Evolutionary conservation across 2,113 vertebrate species (phyloP).

Genomic region (Laticauda colubrina): DNA sequence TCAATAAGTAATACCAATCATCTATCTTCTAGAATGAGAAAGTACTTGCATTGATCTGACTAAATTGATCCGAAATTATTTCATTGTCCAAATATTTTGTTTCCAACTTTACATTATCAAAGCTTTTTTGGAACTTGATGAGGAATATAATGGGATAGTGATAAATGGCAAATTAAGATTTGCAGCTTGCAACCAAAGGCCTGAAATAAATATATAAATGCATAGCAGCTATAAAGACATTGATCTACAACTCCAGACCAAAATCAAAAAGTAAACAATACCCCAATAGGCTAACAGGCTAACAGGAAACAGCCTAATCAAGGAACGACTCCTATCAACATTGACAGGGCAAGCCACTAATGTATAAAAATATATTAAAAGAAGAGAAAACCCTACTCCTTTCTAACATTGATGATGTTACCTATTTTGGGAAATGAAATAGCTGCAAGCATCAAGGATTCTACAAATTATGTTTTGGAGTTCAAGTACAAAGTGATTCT

Average conservation of each 20-base stretch:
- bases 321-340: not conserved
- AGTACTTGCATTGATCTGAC: not conserved
- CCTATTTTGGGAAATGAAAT: not conserved
- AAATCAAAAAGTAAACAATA: not conserved
- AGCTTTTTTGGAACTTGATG: not conserved
- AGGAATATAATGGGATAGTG: not conserved
- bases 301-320: not conserved
- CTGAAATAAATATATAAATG: not conserved
- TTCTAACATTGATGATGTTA: not conserved
- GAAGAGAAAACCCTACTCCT: not conserved
- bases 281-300: not conserved
- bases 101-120: not conserved
- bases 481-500: not conserved
- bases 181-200: not conserved
- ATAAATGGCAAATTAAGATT: not conserved
- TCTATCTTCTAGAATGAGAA: not conserved
- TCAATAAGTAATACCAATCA: not conserved
- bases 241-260: not conserved
- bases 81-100: not conserved
- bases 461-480: not conserved
- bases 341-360: not conserved
- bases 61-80: not conserved
- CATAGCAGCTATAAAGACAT: not conserved
- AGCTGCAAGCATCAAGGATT: not conserved
- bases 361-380: not conserved